phyloP scores from a whole-genome alignment of 2,797 vertebrate genomes.

The Phyllotis vaccarum region DNA sequence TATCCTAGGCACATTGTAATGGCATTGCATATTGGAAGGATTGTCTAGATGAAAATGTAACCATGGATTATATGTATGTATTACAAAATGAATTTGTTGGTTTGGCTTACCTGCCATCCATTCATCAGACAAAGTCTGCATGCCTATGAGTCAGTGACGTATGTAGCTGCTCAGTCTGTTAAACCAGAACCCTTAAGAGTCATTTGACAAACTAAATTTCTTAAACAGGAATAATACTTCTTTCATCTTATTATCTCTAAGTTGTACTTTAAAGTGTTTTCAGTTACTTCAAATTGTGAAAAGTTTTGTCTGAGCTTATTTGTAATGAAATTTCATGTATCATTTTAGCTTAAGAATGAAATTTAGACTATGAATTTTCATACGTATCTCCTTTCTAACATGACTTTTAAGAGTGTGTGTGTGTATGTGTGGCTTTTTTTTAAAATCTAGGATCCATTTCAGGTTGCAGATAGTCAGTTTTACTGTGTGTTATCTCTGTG shows the following conservation, averaged over 20 bases:
- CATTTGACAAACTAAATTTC: background rate
- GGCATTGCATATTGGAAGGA: background rate
- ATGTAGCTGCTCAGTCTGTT: background rate
- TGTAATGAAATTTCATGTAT: background rate
- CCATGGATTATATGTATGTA: background rate
- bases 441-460: too few species aligned
- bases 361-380: background rate
- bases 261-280: background rate
- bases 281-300: background rate
- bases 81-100: background rate
- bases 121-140: background rate
- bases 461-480: background rate
- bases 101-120: background rate
- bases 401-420: background rate
- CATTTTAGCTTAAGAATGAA: background rate
- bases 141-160: background rate
- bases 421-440: too few species aligned
- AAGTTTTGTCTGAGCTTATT: background rate
- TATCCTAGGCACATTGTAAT: background rate
- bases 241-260: background rate
- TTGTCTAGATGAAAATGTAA: background rate
- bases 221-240: background rate
- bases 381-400: background rate
- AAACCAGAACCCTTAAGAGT: too few species aligned
- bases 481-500: too few species aligned